Evolutionary conservation across 2,888 invertebrate species (phyloP).

Genomic region (Tortrix viridana): DNA sequence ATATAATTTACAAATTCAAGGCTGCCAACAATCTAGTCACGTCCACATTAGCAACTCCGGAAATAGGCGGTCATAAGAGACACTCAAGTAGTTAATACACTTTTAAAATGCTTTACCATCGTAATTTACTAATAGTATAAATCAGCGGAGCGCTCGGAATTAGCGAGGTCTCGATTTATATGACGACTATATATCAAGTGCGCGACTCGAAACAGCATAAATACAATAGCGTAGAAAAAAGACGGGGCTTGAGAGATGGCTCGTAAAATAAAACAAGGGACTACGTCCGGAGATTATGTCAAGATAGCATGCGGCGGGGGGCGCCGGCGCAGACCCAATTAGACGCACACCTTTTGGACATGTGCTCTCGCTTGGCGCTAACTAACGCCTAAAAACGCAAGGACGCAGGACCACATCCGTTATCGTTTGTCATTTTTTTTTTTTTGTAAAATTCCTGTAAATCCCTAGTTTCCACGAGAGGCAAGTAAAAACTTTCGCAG

Average conservation of each 20-base stretch:
- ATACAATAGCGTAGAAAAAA: conserved; percentile 75
- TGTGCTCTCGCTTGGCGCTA: conserved; percentile 76
- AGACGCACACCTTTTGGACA: conserved; percentile 83
- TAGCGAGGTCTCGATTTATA: conserved; percentile 64
- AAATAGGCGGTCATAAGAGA: conserved; percentile 24
- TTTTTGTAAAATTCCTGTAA: conserved; percentile 28
- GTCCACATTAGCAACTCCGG: conserved; percentile 16
- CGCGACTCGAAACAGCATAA: conserved; percentile 65
- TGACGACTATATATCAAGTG: conserved; percentile 73
- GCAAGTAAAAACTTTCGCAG: conserved; percentile 19
- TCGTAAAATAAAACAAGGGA: conserved; percentile 83
- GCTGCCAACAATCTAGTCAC: conserved; percentile 9
- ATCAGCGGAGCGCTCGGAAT: conserved; percentile 56
- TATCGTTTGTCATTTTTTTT: conserved; percentile 71
- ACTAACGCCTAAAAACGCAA: conserved; percentile 72
- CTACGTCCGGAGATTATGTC: conserved; percentile 82
- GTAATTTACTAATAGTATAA: conserved; percentile 51
- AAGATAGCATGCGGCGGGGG: conserved; percentile 80
- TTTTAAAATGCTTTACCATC: conserved; percentile 37
- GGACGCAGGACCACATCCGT: conserved; percentile 71
- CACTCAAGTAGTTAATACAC: conserved; percentile 10
- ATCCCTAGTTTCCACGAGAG: conserved; percentile 21
- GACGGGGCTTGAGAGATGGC: conserved; percentile 71
- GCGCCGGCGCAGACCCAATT: conserved; percentile 76
- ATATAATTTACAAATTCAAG: conserved; percentile 3